Evolutionary conservation across 2,888 invertebrate species (phyloP).

Genomic region (Notodromas monacha): DNA sequence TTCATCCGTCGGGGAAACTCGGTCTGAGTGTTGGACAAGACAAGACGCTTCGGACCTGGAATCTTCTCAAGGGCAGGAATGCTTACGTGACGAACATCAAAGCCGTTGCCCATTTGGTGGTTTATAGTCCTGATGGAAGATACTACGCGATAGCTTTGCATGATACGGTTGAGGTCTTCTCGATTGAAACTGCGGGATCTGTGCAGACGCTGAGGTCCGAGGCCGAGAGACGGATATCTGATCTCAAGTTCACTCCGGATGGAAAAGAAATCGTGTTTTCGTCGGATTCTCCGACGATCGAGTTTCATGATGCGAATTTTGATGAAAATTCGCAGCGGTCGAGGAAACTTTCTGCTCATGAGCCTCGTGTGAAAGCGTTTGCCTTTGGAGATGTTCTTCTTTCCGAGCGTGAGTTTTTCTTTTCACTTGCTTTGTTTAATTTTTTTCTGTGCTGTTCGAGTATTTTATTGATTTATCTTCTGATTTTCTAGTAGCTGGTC

Average conservation of each 20-base stretch:
- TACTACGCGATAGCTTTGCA: conserved; percentile 39
- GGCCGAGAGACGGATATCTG: too few relatives aligned
- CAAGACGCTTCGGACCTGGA: conserved; percentile 59
- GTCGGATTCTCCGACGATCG: conserved; percentile 16
- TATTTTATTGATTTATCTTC: too few relatives aligned
- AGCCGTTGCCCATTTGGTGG: conserved; percentile 18
- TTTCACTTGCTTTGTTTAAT: too few relatives aligned
- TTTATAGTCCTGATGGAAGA: conserved; percentile 41
- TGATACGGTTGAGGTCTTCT: conserved; percentile 41
- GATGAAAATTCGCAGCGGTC: too few relatives aligned
- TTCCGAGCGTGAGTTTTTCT: too few relatives aligned
- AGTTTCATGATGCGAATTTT: too few relatives aligned
- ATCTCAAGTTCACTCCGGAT: too few relatives aligned
- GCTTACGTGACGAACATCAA: conserved; percentile 63
- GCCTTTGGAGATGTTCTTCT: too few relatives aligned
- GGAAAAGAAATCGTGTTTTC: conserved; percentile 19
- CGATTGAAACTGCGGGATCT: conserved; percentile 37
- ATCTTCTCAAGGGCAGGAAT: conserved; percentile 57
- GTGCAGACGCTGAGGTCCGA: conserved; percentile 28
- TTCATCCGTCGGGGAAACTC: conserved; percentile 63
- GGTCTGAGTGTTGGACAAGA: conserved; percentile 58
- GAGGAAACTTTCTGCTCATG: too few relatives aligned
- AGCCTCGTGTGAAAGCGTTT: too few relatives aligned
- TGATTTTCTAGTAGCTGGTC: too few relatives aligned
- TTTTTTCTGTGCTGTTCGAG: too few relatives aligned